Evolutionary conservation across 2,888 invertebrate genomes (phyloP), one percentile per base, ranked within the genome.

Genomic region (Subacronicta megacephala): DNA sequence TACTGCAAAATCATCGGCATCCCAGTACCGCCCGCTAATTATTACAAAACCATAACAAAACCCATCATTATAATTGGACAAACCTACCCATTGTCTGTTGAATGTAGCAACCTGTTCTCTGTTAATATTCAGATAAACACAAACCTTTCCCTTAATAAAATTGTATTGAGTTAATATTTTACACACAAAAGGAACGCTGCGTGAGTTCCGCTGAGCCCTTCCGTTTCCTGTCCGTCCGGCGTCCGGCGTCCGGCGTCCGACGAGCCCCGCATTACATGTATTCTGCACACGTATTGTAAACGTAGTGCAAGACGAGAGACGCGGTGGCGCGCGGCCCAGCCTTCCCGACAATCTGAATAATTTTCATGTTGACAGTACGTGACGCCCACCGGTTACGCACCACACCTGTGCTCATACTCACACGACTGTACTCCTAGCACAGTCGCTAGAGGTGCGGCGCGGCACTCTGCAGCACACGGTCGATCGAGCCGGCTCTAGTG

Each of bases 171-270:
- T 29, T 29, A 29, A 29, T 29, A 29, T 29, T 29, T n/a, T 3
- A 20, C 10, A 12, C 13, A 15, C n/a, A 33, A 37, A 17, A 17
- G 10, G 4, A 9, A 12, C 12, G 7, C 26, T 13, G 9, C 9
- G 20, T 13, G 18, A 29, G 20, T 15, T 40, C 31, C 17, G 7
- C n/a, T n/a, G 31, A 58, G 29, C 13, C 7, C 10, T 42, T 58
- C 59, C 46, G 10, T 15, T 9, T 26, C 31, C 41, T 12, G 1
- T 16, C 7, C 23, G n/a, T 3, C n/a, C 3, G 29, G 0, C 26
- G 12, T n/a, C 0, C 10, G 9, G 3, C 13, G 41, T 29, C 20
- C 7, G 36, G 18, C 13, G 18, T n/a, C 12, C 7, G 17, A 16
- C 15, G 29, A 3, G 2, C 3, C 3, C 1, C 4, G 3, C 10